Percentiles rank a stretch among this genome's conserved stretches.
Evolutionary conservation across 2,888 invertebrate species (phyloP).

Genomic region (Thysanoteuthis rhombus): DNA sequence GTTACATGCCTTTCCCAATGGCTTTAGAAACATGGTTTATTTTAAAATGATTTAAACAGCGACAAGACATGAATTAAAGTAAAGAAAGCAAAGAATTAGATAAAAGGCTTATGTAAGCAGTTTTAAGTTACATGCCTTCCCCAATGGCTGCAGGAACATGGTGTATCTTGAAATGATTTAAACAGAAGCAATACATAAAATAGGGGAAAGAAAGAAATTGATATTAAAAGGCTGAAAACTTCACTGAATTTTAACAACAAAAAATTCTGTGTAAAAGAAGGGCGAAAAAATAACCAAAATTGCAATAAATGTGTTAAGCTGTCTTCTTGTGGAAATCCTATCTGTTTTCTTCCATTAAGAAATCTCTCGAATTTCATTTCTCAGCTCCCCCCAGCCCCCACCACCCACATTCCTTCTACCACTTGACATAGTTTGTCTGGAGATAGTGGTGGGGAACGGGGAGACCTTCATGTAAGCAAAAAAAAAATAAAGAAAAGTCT

Average conservation of each 20-base stretch:
- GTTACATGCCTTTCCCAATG: too few species aligned
- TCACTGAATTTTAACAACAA: background rate
- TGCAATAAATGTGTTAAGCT: background rate
- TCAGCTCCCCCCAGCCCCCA: background rate
- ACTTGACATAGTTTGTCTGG: background rate
- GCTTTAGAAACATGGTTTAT: too few species aligned
- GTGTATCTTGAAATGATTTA: too few species aligned
- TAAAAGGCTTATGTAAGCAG: too few species aligned
- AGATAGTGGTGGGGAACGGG: too few species aligned
- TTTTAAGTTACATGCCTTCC: too few species aligned
- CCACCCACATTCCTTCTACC: background rate
- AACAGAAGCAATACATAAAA: too few species aligned
- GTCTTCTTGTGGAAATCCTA: background rate
- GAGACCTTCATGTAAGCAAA: background rate
- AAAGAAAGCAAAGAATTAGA: too few species aligned
- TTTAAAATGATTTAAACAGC: too few species aligned
- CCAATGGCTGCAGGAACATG: too few species aligned
- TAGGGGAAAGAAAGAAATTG: background rate
- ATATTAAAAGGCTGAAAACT: background rate
- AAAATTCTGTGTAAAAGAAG: background rate
- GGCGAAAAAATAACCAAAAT: background rate
- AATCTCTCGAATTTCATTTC: background rate
- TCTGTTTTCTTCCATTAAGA: background rate
- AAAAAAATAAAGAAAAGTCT: background rate
- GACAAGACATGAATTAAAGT: too few species aligned